These are phyloP conservation scores for Eulemur coronatus DNA, from an alignment of 2,797 vertebrate genomes.

Conservation along the genomic window DNA sequence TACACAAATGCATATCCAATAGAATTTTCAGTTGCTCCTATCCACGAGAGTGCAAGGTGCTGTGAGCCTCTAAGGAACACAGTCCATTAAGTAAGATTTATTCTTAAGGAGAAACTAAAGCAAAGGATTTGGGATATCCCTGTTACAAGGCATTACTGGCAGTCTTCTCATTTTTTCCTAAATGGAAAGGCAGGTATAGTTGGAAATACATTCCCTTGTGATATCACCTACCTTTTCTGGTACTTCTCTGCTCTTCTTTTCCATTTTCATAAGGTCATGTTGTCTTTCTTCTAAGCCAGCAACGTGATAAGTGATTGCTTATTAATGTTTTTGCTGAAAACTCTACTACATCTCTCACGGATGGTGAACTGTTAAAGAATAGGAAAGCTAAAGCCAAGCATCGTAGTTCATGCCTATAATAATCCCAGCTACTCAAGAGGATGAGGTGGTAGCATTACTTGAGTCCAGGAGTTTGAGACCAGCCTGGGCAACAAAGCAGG, in stretches of 20 bases:
- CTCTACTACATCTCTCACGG: neutral
- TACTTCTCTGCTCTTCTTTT: neutral
- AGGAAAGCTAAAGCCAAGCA: neutral
- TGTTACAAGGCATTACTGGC: neutral
- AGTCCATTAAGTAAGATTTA: neutral
- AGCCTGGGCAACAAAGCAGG: no score
- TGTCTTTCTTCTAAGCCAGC: neutral
- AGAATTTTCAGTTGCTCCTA: neutral
- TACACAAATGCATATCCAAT: neutral
- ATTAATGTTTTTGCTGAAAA: conserved; percentile 25
- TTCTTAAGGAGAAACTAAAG: neutral
- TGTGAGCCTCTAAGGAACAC: neutral
- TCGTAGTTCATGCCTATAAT: no score
- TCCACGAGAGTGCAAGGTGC: neutral
- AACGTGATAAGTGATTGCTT: conserved; percentile 18
- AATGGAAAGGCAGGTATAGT: neutral
- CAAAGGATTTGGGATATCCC: neutral
- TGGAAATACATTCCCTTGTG: neutral
- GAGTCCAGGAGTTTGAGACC: no score
- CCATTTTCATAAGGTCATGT: neutral
- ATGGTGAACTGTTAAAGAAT: neutral
- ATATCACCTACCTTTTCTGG: neutral
- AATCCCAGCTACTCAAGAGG: no score
- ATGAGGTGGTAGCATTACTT: no score
- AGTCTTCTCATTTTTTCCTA: neutral